Base-by-base conservation (phyloP, 2,113 vertebrate genomes). In the Brachyistius frenatus region DNA sequence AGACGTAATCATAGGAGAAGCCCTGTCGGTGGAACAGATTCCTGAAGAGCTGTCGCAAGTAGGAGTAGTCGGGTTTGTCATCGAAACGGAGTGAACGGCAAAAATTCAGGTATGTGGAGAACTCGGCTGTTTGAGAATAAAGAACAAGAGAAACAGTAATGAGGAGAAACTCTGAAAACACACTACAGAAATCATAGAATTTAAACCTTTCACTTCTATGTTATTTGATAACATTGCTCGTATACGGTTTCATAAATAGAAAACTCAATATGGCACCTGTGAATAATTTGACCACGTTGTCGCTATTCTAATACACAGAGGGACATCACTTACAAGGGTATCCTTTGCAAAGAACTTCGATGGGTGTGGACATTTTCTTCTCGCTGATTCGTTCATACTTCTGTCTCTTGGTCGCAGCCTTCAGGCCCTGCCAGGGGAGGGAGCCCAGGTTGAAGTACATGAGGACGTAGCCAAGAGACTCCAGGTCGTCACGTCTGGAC, bases 361-460 rank as follows among this genome's bases (percentile, higher is more conserved):
- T 99, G 86, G 97, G 97, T 0, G 98, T 99, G 8, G 98, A 99
- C 98, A 99, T 99, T 93, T 99, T 99, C 93, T 99, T 99, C 94
- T 99, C 98, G 0, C 98, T 99, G 95, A 99, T 99, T n/a, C 98
- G 95, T 86, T 99, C 98, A 0, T 99, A 99, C 87, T 99, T 99
- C 93, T 99, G 98, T 89, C 98, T 96, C 91, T 99, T 99, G 92
- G 98, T 99, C 82, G 97, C 98, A 16, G 98, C 98, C 87, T 99
- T 99, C 81, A 99, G 96, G 83, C 98, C 97, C 88, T 99, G 98
- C 98, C 98, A 99, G 81, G 98, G 98, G 93, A 99, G 94, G 0
- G 98, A 99, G 78, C 98, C 98, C 93, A 99, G 93, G 94, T 99
- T 99, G 95, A 99, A 99, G 94, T 99, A 99, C 98, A 99, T 99